A percentile compares a stretch with the other conserved stretches of the same genome.
phyloP scores from a whole-genome alignment of 1,140 invertebrate species.

The Formica selysi region DNA sequence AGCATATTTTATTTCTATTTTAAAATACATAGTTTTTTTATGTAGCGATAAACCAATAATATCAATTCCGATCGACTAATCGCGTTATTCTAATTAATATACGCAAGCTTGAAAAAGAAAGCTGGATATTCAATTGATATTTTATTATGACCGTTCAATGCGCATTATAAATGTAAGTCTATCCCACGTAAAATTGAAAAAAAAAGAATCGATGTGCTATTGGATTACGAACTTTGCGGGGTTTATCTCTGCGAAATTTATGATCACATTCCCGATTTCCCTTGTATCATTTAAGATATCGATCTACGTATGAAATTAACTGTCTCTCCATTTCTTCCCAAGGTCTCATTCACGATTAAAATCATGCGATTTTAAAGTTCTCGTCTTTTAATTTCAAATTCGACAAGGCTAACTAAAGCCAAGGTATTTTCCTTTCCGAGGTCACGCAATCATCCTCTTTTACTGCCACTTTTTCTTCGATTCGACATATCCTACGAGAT shows the following conservation, averaged over 20 bases:
- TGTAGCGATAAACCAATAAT: neutral
- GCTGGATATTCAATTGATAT: slow-evolving; percentile 8
- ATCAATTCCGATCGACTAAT: too few relatives aligned
- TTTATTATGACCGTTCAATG: neutral
- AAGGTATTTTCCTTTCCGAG: slow-evolving; percentile 13
- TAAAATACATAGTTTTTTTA: neutral
- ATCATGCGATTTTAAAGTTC: slow-evolving; percentile 15
- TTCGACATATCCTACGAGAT: neutral
- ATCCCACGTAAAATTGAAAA: slow-evolving; percentile 26
- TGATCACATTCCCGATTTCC: neutral
- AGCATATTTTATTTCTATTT: neutral
- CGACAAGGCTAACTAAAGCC: neutral
- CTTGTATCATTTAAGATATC: slow-evolving; percentile 37
- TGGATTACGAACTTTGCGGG: neutral
- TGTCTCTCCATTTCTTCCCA: neutral
- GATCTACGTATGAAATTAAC: slow-evolving; percentile 48
- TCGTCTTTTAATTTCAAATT: slow-evolving; percentile 16
- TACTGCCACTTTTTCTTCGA: slow-evolving; percentile 1
- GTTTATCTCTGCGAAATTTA: slow-evolving; percentile 18
- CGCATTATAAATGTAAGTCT: neutral
- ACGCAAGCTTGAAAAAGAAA: slow-evolving; percentile 3
- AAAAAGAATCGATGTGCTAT: slow-evolving; percentile 15
- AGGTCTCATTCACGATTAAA: slow-evolving; percentile 16
- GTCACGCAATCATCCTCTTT: slow-evolving; percentile 2
- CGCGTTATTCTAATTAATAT: slow-evolving; percentile 22